phyloP scores from a whole-genome alignment of 1,140 invertebrate species.

The Magallana angulata region DNA sequence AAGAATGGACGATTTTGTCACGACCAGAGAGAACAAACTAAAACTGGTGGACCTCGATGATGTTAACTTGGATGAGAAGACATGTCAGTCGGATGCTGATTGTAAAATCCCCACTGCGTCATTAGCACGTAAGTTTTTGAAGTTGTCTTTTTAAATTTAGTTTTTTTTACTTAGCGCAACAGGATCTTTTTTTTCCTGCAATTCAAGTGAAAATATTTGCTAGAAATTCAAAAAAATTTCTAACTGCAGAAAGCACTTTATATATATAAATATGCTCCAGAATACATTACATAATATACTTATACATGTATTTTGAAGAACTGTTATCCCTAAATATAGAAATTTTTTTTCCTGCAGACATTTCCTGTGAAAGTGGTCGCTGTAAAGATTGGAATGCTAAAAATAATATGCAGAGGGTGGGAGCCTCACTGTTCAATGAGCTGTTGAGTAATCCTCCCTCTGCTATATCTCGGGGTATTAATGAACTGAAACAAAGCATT shows the following conservation, averaged over 20 bases:
- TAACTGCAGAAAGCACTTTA: too few relatives aligned
- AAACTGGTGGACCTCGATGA: conserved; percentile 70
- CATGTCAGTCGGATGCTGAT: conserved; percentile 55
- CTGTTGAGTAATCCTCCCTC: conserved; percentile 57
- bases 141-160: too few relatives aligned
- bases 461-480: conserved; percentile 20
- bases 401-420: conserved; percentile 57
- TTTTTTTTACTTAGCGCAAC: not conserved
- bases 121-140: not conserved
- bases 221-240: too few relatives aligned
- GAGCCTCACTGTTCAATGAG: conserved; percentile 50
- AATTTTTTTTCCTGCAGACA: conserved; percentile 43
- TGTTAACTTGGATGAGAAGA: conserved; percentile 55
- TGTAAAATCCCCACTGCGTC: conserved; percentile 56
- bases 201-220: too few relatives aligned
- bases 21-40: conserved; percentile 42
- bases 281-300: too few relatives aligned
- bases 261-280: too few relatives aligned
- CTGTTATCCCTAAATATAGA: too few relatives aligned
- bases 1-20: conserved; percentile 63
- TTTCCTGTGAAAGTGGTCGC: conserved; percentile 50
- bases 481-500: conserved; percentile 53
- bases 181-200: too few relatives aligned
- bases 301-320: too few relatives aligned
- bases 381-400: conserved; percentile 60